phyloP scores from a whole-genome alignment of 2,113 vertebrate genomes.

The Aptenodytes forsteri region DNA sequence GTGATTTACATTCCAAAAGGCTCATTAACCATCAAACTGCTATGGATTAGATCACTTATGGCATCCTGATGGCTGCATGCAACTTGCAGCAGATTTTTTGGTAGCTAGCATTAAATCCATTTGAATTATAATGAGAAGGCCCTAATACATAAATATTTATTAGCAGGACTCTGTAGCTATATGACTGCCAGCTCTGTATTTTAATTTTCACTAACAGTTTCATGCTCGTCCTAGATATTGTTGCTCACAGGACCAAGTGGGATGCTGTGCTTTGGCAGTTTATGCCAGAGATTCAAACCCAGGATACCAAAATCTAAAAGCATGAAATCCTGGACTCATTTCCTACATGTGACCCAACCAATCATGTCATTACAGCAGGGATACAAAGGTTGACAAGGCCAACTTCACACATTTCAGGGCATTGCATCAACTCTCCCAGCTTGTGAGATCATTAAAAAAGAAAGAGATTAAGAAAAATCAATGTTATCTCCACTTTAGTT shows the following conservation, averaged over 20 bases:
- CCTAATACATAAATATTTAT: neutral
- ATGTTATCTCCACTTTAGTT: neutral
- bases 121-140: neutral
- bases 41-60: slow-evolving; percentile 16
- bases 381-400: neutral
- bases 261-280: neutral
- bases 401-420: neutral
- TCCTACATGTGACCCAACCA: neutral
- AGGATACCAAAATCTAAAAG: neutral
- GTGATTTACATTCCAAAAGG: slow-evolving; percentile 10
- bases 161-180: neutral
- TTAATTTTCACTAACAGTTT: neutral
- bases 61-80: neutral
- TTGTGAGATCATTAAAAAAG: neutral
- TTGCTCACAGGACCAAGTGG: neutral
- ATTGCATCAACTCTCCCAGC: neutral
- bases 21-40: neutral
- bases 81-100: neutral
- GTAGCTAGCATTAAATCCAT: slow-evolving; percentile 23
- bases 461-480: neutral
- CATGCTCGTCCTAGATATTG: neutral
- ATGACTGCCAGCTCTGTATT: neutral
- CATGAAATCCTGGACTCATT: neutral
- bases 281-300: neutral
- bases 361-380: neutral